Conservation (phyloP, 2,888 invertebrate species). For the Pycnomerus fuliginosus region DNA sequence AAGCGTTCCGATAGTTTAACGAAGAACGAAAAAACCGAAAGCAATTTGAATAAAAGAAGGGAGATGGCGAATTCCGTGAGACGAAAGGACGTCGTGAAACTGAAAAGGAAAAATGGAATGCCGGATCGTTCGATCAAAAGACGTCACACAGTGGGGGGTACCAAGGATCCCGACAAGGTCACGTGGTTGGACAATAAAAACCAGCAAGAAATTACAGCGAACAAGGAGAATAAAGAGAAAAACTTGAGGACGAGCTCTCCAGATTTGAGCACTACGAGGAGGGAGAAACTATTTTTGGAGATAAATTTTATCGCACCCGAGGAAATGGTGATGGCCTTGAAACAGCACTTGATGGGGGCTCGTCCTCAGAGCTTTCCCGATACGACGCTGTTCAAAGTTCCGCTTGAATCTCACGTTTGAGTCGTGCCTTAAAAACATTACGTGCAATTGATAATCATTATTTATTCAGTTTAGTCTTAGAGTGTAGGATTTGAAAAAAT, state of each 20-base stretch:
- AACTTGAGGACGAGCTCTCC: conserved; percentile 64
- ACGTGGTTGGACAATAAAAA: conserved; percentile 57
- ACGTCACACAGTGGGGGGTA: conserved; percentile 89
- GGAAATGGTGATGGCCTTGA: conserved; percentile 54
- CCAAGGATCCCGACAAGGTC: conserved; percentile 78
- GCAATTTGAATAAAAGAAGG: conserved; percentile 73
- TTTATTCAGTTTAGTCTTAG: conserved; percentile 18
- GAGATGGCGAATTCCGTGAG: conserved; percentile 54
- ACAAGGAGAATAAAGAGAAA: conserved; percentile 53
- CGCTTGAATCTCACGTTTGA: conserved; percentile 62
- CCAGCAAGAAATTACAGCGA: conserved; percentile 52
- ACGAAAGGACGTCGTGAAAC: conserved; percentile 60
- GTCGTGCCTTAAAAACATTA: conserved; percentile 22
- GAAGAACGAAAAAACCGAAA: conserved; percentile 75
- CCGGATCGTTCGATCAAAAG: conserved; percentile 83
- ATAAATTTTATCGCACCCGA: conserved; percentile 57
- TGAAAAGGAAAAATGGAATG: conserved; percentile 76
- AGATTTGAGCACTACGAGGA: conserved; percentile 55
- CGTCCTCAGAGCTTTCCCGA: conserved; percentile 58
- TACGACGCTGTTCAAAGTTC: conserved; percentile 57
- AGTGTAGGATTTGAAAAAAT: too few relatives aligned
- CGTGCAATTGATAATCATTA: conserved; percentile 32
- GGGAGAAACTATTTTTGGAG: conserved; percentile 55
- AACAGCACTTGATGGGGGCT: conserved; percentile 53
- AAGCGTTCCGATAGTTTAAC: conserved; percentile 66